phyloP scores from a whole-genome alignment of 2,113 vertebrate species.

The Scolopax mira region DNA sequence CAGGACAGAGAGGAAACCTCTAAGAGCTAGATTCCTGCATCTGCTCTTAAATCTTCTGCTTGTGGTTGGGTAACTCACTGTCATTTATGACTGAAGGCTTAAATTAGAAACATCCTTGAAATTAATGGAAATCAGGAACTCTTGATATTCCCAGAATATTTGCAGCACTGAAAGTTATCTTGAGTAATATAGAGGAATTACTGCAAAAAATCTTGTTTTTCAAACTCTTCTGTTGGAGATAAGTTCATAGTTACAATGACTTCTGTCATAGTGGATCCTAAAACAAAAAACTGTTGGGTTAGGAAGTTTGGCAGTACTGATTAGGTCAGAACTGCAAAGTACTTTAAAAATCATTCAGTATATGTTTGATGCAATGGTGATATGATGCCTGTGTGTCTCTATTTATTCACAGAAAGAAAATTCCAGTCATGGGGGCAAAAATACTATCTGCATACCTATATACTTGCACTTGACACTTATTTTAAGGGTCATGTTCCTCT shows the following conservation, averaged over 20 bases:
- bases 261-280: background rate
- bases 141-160: background rate
- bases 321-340: background rate
- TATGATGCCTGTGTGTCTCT: background rate
- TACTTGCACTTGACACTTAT: background rate
- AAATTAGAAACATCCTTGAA: constrained; percentile 17
- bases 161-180: background rate
- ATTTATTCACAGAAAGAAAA: background rate
- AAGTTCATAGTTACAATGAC: background rate
- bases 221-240: background rate
- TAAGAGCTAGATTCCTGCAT: background rate
- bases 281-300: background rate
- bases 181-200: background rate
- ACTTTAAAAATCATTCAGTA: background rate
- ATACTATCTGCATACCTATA: background rate
- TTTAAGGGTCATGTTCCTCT: background rate
- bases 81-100: background rate
- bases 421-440: background rate
- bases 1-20: background rate
- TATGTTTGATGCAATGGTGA: background rate
- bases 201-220: background rate
- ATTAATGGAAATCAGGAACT: background rate
- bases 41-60: constrained; percentile 11
- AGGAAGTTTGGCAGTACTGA: background rate
- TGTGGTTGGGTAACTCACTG: background rate